phyloP scores from a whole-genome alignment of 2,888 invertebrate genomes.

The Dryococelus australis region DNA sequence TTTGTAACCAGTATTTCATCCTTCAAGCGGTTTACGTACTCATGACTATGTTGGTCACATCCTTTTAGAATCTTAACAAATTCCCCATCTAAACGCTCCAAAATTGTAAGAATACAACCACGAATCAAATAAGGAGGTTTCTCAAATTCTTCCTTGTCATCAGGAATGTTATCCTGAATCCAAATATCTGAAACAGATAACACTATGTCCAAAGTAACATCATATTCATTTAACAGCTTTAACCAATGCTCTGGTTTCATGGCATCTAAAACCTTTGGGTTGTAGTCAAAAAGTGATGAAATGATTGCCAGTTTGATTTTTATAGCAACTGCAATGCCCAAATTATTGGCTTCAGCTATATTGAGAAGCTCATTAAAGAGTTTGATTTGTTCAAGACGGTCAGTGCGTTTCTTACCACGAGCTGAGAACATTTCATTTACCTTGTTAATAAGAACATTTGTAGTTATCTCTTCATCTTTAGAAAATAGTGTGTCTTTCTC shows the following conservation, averaged over 20 bases:
- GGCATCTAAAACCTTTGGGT: conserved; percentile 95
- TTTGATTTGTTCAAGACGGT: conserved; percentile 93
- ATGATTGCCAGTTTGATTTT: conserved; percentile 94
- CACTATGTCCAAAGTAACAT: conserved; percentile 82
- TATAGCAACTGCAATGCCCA: conserved; percentile 88
- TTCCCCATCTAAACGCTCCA: conserved; percentile 96
- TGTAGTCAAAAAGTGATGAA: conserved; percentile 96
- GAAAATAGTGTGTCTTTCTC: conserved; percentile 98
- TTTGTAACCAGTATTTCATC: conserved; percentile 91
- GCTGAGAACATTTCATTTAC: conserved; percentile 91
- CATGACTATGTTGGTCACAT: conserved; percentile 96
- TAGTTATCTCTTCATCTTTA: conserved; percentile 97
- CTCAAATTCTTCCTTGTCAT: conserved; percentile 85
- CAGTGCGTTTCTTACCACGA: conserved; percentile 93
- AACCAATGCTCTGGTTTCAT: conserved; percentile 98
- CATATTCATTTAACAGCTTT: conserved; percentile 83
- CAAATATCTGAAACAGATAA: conserved; percentile 76
- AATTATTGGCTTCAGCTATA: conserved; percentile 83
- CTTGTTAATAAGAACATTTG: conserved; percentile 90
- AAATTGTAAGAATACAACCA: conserved; percentile 91
- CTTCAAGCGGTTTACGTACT: conserved; percentile 86
- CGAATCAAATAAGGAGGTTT: conserved; percentile 77
- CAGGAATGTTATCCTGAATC: conserved; percentile 83
- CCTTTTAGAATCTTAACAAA: conserved; percentile 96
- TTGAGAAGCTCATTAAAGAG: conserved; percentile 87